Conservation (phyloP, 2,888 invertebrate species). For the Epsilonema sp. region DNA sequence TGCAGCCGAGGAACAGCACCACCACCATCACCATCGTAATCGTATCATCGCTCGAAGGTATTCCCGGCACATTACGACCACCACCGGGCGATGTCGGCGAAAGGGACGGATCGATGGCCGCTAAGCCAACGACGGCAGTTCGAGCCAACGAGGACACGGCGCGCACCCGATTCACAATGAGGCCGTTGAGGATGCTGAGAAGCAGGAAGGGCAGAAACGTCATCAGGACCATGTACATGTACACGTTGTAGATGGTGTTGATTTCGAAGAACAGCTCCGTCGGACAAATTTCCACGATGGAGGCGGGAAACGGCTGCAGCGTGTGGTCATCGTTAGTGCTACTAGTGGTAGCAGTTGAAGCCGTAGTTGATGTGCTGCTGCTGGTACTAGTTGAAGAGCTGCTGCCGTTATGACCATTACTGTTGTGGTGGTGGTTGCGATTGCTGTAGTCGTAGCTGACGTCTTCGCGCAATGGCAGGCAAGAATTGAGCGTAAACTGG, state of each 20-base stretch:
- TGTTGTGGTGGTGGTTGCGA: too few species aligned
- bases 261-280: slow-evolving; percentile 22
- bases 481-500: slow-evolving; percentile 24
- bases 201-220: slow-evolving; percentile 27
- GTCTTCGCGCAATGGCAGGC: slow-evolving; percentile 15
- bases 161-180: slow-evolving; percentile 14
- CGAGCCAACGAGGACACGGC: background rate
- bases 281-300: slow-evolving; percentile 26
- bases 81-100: background rate
- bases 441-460: too few species aligned
- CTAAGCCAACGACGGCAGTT: background rate
- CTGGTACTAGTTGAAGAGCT: too few species aligned
- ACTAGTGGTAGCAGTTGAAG: too few species aligned
- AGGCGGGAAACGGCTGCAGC: too few species aligned
- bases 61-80: too few species aligned
- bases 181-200: slow-evolving; percentile 23
- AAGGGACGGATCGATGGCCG: background rate
- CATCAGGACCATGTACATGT: slow-evolving; percentile 27
- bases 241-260: slow-evolving; percentile 20
- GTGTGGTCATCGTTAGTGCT: too few species aligned
- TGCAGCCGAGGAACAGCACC: slow-evolving; percentile 25
- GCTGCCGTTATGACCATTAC: too few species aligned
- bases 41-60: slow-evolving; percentile 22
- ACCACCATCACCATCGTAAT: slow-evolving; percentile 29
- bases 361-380: too few species aligned